Base-by-base conservation (phyloP, 2,888 invertebrate species). In the Schrankia costaestrigalis region DNA sequence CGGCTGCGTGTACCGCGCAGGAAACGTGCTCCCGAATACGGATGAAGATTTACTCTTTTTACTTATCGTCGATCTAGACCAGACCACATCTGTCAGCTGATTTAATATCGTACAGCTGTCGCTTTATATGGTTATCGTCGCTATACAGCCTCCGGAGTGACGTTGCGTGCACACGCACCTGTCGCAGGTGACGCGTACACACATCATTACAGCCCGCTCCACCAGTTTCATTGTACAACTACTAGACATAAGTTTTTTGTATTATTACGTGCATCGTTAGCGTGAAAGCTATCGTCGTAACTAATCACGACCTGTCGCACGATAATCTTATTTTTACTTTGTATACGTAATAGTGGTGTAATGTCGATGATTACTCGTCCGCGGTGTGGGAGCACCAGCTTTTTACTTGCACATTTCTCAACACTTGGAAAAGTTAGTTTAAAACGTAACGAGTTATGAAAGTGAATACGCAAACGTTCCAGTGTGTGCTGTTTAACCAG, bases 401-500 rank as follows among this genome's bases (percentile, higher is more conserved):
- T 84, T 85, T 85, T 81, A 71, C 72, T 48, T 41, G 46, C 42
- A 41, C 50, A 54, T 85, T 86, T 85, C 82, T 71, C 74, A 87
- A 84, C 76, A 68, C 65, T 71, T 78, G 74, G 81, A 80, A 84
- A 83, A 82, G 72, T 79, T 66, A 46, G 67, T 71, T 70, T 60
- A 54, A 71, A 84, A 79, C 82, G 82, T 85, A 85, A 85, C 77
- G 71, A 71, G 80, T 86, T 85, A 84, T 83, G 86, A 86, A 85
- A 85, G 78, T 71, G 69, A 65, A 75, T 76, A 77, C 74, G 77
- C 71, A 77, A 82, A 78, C 74, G 68, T 75, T 68, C 66, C 8
- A 12, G 50, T 67, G 56, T 71, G 64, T 63, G 63, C 66, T 55
- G 64, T 70, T 74, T 70, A 68, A 67, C 64, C 53, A 64, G 46